Evolutionary conservation across 2,797 vertebrate genomes (phyloP), one percentile per base, ranked within the genome.

Genomic region (Geotrypetes seraphini): DNA sequence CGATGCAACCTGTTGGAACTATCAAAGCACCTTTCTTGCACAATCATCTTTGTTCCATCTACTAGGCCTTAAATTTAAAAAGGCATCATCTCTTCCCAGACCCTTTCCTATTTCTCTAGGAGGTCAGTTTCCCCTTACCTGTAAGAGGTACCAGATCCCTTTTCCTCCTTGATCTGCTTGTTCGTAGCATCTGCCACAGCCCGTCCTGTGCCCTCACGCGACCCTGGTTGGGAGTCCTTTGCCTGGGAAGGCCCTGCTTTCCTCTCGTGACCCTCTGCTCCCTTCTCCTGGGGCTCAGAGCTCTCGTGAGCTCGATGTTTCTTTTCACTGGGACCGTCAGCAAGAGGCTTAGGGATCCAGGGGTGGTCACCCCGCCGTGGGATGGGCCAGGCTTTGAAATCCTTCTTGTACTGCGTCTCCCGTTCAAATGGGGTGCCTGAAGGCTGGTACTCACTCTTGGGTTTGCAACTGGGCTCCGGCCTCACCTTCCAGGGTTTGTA

Each of bases 321-420:
- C n/a, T n/a, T n/a, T n/a, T n/a, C n/a, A 6, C 43, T 25, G 2
- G 33, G 43, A n/a, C n/a, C 22, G 27, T 20, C 50, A 15, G 46
- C 43, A 0, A 54, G 12, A 1, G 86, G 72, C 62, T 90, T 96
- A 36, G 87, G 86, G 67, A 98, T 97, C 93, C 94, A 98, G 7
- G 93, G 94, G 12, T 97, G 91, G 60, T 97, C 92, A 3, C 83
- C 78, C 42, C 78, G 72, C 48, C 90, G 91, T 3, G 89, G 85
- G 36, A 97, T 83, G 22, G 95, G 94, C 93, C 93, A 98, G 15
- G 94, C 74, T 21, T 89, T 90, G 77, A 71, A 98, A 81, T 98
- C 95, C 72, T 96, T 96, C 80, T 94, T 89, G 74, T 98, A 97
- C 75, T 98, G 95, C 7, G 90, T 96, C 76, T 96, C 83, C 31